Percentiles rank a stretch among this genome's conserved stretches.
Evolutionary conservation across 2,113 vertebrate genomes (phyloP).

Genomic region (Rattus norvegicus): DNA sequence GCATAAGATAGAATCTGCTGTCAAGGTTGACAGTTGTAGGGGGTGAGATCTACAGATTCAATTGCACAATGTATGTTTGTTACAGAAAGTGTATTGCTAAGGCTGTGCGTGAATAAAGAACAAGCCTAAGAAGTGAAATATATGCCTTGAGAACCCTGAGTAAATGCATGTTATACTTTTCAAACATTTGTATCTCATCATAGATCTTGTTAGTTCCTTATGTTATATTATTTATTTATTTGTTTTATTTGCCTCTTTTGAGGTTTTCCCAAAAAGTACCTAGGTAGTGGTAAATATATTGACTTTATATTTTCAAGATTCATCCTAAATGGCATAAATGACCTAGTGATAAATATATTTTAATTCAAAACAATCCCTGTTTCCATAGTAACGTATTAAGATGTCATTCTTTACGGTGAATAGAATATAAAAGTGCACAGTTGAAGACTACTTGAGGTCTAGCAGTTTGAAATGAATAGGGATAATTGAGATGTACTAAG

Average conservation of each 20-base stretch:
- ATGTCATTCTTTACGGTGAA: slow-evolving; percentile 80
- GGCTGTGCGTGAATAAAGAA: slow-evolving; percentile 12
- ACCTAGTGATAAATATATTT: slow-evolving; percentile 84
- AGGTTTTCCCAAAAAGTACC: slow-evolving; percentile 52
- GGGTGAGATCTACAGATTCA: neutral
- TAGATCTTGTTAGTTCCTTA: slow-evolving; percentile 58
- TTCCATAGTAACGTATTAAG: slow-evolving; percentile 83
- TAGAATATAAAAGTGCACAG: slow-evolving; percentile 81
- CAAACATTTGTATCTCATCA: slow-evolving; percentile 69
- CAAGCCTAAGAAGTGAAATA: neutral
- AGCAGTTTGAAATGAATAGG: neutral
- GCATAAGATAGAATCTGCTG: neutral
- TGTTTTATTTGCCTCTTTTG: slow-evolving; percentile 34
- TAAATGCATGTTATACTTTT: slow-evolving; percentile 59
- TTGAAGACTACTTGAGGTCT: slow-evolving; percentile 82
- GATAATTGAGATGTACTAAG: slow-evolving; percentile 43
- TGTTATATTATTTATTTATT: neutral
- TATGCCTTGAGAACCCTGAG: neutral
- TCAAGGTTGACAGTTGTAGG: neutral
- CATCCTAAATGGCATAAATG: slow-evolving; percentile 74
- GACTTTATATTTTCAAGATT: slow-evolving; percentile 79
- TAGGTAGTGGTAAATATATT: slow-evolving; percentile 72
- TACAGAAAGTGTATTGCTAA: neutral
- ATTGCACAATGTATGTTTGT: neutral
- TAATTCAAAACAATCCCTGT: slow-evolving; percentile 83